Evolutionary conservation across 2,797 vertebrate genomes (phyloP).

Genomic region (Hemitrygon akajei): DNA sequence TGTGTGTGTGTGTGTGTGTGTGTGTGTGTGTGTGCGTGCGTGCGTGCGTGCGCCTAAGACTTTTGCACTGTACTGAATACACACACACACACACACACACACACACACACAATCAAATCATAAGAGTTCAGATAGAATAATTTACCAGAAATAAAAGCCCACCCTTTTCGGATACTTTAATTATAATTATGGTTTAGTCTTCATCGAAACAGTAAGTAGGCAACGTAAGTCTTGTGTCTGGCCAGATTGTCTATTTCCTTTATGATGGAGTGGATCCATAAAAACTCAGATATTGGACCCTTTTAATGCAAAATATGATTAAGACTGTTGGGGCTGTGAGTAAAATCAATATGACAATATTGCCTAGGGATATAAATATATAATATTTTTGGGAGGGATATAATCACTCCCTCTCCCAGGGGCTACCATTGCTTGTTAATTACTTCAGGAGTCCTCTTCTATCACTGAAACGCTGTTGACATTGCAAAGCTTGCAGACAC

Average conservation of each 20-base stretch:
- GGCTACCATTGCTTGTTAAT: neutral
- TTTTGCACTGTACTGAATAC: too few relatives aligned
- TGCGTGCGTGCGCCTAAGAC: too few relatives aligned
- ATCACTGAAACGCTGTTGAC: conserved; percentile 6
- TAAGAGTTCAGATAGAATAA: neutral
- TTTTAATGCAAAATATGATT: neutral
- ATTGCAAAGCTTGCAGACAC: neutral
- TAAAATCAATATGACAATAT: neutral
- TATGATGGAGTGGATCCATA: neutral
- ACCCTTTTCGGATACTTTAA: neutral
- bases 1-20: too few relatives aligned
- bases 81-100: too few relatives aligned
- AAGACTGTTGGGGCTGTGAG: neutral
- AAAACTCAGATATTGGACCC: neutral
- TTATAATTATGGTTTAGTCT: neutral
- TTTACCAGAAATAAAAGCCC: neutral
- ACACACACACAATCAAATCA: neutral
- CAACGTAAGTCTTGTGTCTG: neutral
- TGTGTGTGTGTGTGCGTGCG: too few relatives aligned
- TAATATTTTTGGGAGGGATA: neutral
- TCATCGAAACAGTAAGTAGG: neutral
- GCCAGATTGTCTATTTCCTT: neutral
- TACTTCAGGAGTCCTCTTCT: neutral
- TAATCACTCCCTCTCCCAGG: neutral
- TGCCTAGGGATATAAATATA: neutral